phyloP scores from a whole-genome alignment of 2,797 vertebrate genomes.

The Manis crassicaudata region DNA sequence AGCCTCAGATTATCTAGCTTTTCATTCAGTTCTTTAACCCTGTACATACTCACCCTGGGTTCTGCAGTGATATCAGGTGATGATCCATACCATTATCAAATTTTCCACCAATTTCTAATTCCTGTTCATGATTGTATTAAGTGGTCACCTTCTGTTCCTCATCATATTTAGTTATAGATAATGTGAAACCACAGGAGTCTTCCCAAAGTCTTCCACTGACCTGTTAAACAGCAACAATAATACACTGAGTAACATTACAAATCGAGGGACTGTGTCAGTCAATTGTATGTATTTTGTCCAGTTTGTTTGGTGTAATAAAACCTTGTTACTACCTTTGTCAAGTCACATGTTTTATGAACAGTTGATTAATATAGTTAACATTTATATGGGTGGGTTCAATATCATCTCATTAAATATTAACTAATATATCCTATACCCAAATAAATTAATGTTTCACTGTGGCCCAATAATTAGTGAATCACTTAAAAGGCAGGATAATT shows the following conservation, averaged over 20 bases:
- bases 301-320: constrained; percentile 58
- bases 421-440: not conserved
- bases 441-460: not conserved
- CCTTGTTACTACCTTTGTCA: constrained; percentile 24
- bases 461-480: not conserved
- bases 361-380: constrained; percentile 11
- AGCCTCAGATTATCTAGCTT: not conserved
- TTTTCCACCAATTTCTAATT: not conserved
- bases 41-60: not conserved
- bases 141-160: not conserved
- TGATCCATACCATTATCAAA: not conserved
- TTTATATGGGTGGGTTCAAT: constrained; percentile 18
- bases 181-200: not conserved
- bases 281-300: constrained; percentile 40
- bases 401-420: constrained; percentile 41
- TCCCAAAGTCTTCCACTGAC: not conserved
- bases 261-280: not conserved
- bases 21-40: not conserved
- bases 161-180: not conserved
- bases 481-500: not conserved
- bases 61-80: not conserved
- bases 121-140: not conserved
- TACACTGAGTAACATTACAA: not conserved
- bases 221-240: not conserved
- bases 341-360: constrained; percentile 49